Evolutionary conservation across 2,797 vertebrate genomes (phyloP), one percentile per base, ranked within the genome.

Genomic region (Ara ararauna): DNA sequence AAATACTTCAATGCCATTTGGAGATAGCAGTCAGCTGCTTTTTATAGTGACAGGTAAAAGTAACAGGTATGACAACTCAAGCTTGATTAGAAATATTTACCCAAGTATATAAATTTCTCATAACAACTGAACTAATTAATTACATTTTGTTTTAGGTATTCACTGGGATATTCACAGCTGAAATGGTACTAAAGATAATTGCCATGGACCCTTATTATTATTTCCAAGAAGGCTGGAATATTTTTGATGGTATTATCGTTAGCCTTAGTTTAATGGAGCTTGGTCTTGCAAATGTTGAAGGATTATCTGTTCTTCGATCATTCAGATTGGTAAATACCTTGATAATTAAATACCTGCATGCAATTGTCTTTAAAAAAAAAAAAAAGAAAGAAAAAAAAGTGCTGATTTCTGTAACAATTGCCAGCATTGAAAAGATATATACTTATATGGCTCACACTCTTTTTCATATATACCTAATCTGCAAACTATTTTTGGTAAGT

Each of bases 181-280:
- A 99, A 98, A 99, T 99, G 99, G 98, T 99, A 84, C 98, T 99
- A 27, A 99, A 99, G 97, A 98, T 99, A 92, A 98, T 99, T 94
- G 99, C 99, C 54, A 96, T 99, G 98, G 99, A 99, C 53, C 99
- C 99, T 23, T 99, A 99, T 90, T 98, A 98, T 95, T 99, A 99
- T 97, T 99, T 99, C 92, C 99, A 99, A 98, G 98, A 98, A 91
- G 98, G 98, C 71, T 99, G 99, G 99, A 99, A 99, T 97, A 99
- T 38, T 38, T 38, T 38, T 38, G 38, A 38, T 38, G 98, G 98
- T 75, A 97, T 99, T 95, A 99, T 99, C 13, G 99, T 99, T 93
- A 98, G 97, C 92, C 97, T 99, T 89, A 99, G 99, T 97, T 98
- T 99, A 96, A 97, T 99, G 97, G 99, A 99, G 91, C 98, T 99